phyloP scores from a whole-genome alignment of 1,140 invertebrate species.

The Dreissena rostriformis region DNA sequence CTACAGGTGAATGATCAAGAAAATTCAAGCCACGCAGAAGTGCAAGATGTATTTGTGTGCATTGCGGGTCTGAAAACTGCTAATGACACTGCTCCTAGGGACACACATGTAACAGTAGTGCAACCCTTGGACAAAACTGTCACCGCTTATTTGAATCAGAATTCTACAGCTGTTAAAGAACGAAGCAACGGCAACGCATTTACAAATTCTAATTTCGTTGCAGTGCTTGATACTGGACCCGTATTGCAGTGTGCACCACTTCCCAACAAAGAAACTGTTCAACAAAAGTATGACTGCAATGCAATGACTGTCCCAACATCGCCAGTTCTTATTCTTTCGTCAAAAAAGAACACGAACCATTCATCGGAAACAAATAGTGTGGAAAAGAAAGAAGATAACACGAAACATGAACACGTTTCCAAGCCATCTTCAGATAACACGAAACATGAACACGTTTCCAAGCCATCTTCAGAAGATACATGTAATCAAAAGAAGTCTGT shows the following conservation, averaged over 20 bases:
- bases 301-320: constrained; percentile 40
- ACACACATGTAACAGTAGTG: too few relatives aligned
- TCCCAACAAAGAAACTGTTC: not conserved
- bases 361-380: not conserved
- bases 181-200: not conserved
- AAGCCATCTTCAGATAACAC: not conserved
- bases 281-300: not conserved
- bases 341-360: not conserved
- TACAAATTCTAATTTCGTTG: not conserved
- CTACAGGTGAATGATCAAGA: not conserved
- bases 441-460: not conserved
- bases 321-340: constrained; percentile 8
- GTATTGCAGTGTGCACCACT: not conserved
- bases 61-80: constrained; percentile 27
- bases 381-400: too few relatives aligned
- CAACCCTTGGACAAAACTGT: not conserved
- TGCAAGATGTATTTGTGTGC: constrained; percentile 1
- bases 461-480: not conserved
- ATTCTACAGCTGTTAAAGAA: not conserved
- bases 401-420: not conserved
- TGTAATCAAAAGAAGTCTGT: not conserved
- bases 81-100: not conserved
- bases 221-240: not conserved
- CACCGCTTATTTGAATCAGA: not conserved
- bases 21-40: constrained; percentile 13